Conservation (phyloP, 2,888 invertebrate species). For the Achlya flavicornis region DNA sequence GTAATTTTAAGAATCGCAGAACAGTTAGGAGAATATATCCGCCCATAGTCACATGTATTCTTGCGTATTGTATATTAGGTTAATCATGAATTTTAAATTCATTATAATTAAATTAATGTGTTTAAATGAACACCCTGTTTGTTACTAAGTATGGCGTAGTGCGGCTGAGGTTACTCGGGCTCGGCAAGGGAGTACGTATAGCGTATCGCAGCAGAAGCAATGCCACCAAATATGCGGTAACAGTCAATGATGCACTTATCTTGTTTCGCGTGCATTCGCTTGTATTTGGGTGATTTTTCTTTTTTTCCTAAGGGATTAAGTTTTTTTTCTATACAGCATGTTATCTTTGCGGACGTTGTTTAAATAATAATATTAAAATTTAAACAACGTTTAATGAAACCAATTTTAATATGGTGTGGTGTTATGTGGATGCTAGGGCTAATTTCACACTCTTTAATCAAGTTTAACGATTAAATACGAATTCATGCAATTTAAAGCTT, state of each 20-base stretch:
- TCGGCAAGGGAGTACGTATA: slow-evolving; percentile 3
- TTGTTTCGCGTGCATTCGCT: slow-evolving; percentile 34
- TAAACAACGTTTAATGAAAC: no score
- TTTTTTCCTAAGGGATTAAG: slow-evolving; percentile 13
- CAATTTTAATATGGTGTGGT: background rate
- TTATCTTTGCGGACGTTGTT: no score
- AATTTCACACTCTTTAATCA: background rate
- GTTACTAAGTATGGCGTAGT: slow-evolving; percentile 14
- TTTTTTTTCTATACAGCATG: background rate
- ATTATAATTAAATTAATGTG: background rate
- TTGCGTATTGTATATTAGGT: no score
- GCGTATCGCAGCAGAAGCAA: background rate
- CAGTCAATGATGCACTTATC: slow-evolving; percentile 22
- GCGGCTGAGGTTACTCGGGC: slow-evolving; percentile 38
- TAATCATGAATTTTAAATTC: no score
- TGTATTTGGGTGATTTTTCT: slow-evolving; percentile 8
- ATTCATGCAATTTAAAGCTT: background rate
- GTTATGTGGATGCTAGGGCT: background rate
- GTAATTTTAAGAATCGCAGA: background rate
- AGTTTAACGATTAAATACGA: background rate
- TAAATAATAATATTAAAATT: no score
- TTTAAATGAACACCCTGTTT: background rate
- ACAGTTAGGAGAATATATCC: background rate
- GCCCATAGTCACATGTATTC: no score
- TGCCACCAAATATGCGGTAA: slow-evolving; percentile 34